These are phyloP conservation scores for Cloeon dipterum DNA, from an alignment of 2,888 invertebrate species.

Conservation along the genomic window DNA sequence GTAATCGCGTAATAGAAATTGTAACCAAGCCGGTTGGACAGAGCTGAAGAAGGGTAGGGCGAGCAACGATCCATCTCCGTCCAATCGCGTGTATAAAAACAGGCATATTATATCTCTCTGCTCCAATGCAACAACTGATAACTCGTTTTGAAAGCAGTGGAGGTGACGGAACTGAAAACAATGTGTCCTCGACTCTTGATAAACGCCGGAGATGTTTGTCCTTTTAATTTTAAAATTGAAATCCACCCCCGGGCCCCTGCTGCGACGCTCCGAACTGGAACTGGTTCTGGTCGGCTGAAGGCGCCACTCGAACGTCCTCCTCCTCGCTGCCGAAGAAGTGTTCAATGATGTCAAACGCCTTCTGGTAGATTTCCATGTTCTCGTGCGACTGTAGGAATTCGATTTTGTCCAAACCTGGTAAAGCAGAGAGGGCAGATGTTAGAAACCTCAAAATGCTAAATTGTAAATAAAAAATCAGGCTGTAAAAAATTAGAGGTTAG, in stretches of 20 bases:
- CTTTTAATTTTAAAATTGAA: slow-evolving; percentile 58
- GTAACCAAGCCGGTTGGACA: no score
- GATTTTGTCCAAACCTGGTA: slow-evolving; percentile 83
- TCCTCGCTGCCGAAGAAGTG: slow-evolving; percentile 78
- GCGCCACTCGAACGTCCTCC: slow-evolving; percentile 55
- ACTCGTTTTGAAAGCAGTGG: no score
- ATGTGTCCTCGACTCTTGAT: neutral
- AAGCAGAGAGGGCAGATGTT: slow-evolving; percentile 2
- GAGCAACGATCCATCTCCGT: no score
- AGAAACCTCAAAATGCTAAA: slow-evolving; percentile 7
- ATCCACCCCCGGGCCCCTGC: slow-evolving; percentile 55
- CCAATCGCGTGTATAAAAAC: no score
- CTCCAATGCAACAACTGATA: no score
- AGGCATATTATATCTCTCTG: no score
- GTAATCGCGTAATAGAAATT: no score
- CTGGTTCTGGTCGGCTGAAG: slow-evolving; percentile 47
- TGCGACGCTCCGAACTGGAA: slow-evolving; percentile 39
- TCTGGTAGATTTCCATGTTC: slow-evolving; percentile 90
- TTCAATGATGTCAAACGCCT: slow-evolving; percentile 92
- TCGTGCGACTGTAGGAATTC: slow-evolving; percentile 94
- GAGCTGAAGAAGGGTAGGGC: no score
- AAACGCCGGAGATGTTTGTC: slow-evolving; percentile 1
- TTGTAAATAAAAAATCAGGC: neutral
- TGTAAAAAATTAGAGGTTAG: no score
- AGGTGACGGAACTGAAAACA: no score